Base-by-base conservation (phyloP, 1,140 invertebrate species). In the Periplaneta americana region DNA sequence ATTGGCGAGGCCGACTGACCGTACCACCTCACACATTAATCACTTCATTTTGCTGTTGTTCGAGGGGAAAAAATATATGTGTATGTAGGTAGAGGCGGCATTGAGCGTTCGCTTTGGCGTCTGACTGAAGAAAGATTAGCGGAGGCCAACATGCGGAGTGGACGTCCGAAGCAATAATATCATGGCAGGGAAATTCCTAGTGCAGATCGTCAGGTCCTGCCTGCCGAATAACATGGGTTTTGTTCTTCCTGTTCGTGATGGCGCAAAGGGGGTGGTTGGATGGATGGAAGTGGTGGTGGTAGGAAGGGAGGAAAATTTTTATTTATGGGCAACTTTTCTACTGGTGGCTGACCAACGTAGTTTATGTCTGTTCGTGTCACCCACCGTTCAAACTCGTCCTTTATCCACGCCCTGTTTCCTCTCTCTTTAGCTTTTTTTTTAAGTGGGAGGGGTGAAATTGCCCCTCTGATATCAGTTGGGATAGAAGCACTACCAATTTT, bases 281-380 rank as follows among this genome's bases (percentile, higher is more conserved):
- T 37, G 35, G 77, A 39, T 37, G 39, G 39, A 32, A 34, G 36
- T 15, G 36, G 33, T 18, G 22, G 75, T n/a, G 22, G 15, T n/a
- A 37, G 75, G n/a, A 32, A 34, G 36, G 77, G 34, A 18, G 33
- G 28, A 34, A 33, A 37, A 32, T 78, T 78, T 78, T 78, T 77
- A 34, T 77, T 77, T 77, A 34, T 37, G 34, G 34, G 28, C 75
- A 34, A 66, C 6, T 66, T 66, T 66, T 66, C 48, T 66, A 66
- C 48, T 18, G 39, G 15, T 48, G 39, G 39, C 15, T 18, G 75
- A 34, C 74, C 75, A 75, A 36, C 76, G 17, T 37, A 78, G 34
- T 78, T 78, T 78, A 74, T 74, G 34, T 78, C 76, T 78, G 76
- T 78, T 34, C 34, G 36, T 78, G 76, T 78, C 76, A 78, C 8